Evolutionary conservation across 2,888 invertebrate species (phyloP).

Genomic region (Hanleya hanleyi): DNA sequence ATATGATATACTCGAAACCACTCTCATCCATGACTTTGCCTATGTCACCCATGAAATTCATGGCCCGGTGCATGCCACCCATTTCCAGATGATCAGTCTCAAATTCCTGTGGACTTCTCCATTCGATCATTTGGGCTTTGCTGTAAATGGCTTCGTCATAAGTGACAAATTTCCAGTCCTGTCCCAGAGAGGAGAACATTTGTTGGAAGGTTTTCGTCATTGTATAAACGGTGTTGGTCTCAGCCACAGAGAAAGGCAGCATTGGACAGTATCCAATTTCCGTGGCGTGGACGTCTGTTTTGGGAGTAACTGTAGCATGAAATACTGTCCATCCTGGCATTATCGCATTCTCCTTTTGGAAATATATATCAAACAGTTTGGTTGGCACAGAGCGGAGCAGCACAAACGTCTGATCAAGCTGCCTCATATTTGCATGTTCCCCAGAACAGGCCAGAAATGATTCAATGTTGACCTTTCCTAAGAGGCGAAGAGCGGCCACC

Average conservation of each 20-base stretch:
- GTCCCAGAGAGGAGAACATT: constrained; percentile 13
- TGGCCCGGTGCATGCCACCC: constrained; percentile 26
- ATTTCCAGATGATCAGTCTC: constrained; percentile 21
- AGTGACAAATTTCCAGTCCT: constrained; percentile 23
- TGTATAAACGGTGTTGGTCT: constrained; percentile 18
- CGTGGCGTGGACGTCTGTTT: background rate
- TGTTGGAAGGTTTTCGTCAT: constrained; percentile 20
- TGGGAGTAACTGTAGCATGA: background rate
- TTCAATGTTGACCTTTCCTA: background rate
- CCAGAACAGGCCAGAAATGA: background rate
- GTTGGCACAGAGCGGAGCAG: background rate
- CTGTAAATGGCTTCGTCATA: constrained; percentile 31
- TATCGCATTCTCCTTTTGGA: too few relatives aligned
- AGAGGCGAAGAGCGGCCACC: too few relatives aligned
- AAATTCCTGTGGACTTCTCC: constrained; percentile 21
- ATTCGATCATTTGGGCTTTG: constrained; percentile 29
- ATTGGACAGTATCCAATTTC: constrained; percentile 21
- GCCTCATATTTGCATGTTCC: background rate
- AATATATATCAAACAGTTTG: background rate
- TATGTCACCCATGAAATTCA: constrained; percentile 25
- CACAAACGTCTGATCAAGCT: background rate
- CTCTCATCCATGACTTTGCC: constrained; percentile 13
- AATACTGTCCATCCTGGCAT: constrained; percentile 1
- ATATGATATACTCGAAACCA: too few relatives aligned
- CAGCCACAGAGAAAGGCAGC: constrained; percentile 17